Conservation (phyloP, 2,113 vertebrate genomes). For the Cavia aperea region DNA sequence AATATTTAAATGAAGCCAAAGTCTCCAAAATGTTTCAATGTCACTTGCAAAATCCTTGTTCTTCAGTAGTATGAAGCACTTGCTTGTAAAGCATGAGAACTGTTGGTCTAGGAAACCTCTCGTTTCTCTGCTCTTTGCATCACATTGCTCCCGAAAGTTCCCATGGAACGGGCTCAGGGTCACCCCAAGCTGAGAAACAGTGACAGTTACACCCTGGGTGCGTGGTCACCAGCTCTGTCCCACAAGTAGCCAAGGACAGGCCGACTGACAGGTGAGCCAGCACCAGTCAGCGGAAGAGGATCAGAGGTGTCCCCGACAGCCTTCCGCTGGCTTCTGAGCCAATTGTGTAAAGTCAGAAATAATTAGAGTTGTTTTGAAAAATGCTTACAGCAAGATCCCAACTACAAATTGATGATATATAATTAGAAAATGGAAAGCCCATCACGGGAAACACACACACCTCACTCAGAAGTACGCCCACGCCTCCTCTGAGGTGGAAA, state of each 20-base stretch:
- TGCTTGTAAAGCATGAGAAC: slow-evolving; percentile 53
- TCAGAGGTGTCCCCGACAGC: slow-evolving; percentile 67
- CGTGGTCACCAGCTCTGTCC: slow-evolving; percentile 69
- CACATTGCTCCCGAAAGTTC: slow-evolving; percentile 50
- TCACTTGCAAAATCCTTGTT: slow-evolving; percentile 65
- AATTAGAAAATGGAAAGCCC: neutral
- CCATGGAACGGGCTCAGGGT: slow-evolving; percentile 63
- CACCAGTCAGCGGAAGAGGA: slow-evolving; percentile 65
- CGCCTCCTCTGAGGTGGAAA: neutral
- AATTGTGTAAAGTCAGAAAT: slow-evolving; percentile 65
- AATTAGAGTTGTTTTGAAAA: slow-evolving; percentile 24
- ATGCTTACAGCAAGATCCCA: neutral
- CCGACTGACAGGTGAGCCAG: slow-evolving; percentile 74
- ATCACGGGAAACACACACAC: neutral
- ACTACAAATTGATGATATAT: neutral
- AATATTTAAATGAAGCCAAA: slow-evolving; percentile 20
- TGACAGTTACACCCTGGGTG: slow-evolving; percentile 67
- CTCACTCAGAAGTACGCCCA: neutral
- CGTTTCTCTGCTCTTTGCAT: slow-evolving; percentile 60
- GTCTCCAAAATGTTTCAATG: neutral
- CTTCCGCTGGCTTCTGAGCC: slow-evolving; percentile 60
- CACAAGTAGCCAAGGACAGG: slow-evolving; percentile 75
- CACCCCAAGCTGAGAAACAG: slow-evolving; percentile 59
- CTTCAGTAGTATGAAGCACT: slow-evolving; percentile 59
- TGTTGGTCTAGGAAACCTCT: slow-evolving; percentile 46